phyloP scores from a whole-genome alignment of 2,797 vertebrate species.

The Anisognathus igniventris region DNA sequence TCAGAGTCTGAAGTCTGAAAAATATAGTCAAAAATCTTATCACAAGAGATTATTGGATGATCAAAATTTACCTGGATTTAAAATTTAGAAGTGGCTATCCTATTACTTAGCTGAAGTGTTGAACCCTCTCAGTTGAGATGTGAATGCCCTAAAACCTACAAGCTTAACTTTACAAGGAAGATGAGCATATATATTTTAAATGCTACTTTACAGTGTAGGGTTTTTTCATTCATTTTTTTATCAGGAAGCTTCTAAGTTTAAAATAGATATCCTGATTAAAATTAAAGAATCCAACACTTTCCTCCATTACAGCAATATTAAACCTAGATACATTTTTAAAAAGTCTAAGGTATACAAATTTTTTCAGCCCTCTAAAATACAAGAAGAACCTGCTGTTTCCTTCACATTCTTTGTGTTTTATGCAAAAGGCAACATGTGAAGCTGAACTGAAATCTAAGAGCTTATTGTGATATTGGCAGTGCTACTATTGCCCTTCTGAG shows the following conservation, averaged over 20 bases:
- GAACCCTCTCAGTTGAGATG: not conserved
- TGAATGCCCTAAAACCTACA: not conserved
- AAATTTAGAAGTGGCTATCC: not conserved
- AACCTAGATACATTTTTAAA: not conserved
- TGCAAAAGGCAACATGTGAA: not conserved
- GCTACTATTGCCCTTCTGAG: not conserved
- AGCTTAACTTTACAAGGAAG: not conserved
- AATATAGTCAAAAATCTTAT: slow-evolving; percentile 46
- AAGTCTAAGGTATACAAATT: not conserved
- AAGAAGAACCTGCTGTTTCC: not conserved
- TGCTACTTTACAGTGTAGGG: not conserved
- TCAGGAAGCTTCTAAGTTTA: not conserved
- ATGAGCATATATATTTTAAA: not conserved
- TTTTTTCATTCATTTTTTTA: not conserved
- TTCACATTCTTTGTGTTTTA: not conserved
- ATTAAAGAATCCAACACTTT: not conserved
- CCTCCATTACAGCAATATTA: not conserved
- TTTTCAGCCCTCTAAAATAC: not conserved
- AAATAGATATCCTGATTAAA: slow-evolving; percentile 12
- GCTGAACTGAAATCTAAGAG: not conserved
- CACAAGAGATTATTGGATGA: slow-evolving; percentile 25
- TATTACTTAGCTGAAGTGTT: slow-evolving; percentile 2
- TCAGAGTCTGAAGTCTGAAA: slow-evolving; percentile 51
- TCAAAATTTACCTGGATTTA: slow-evolving; percentile 34
- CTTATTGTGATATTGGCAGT: not conserved